phyloP scores from a whole-genome alignment of 2,888 invertebrate genomes.

The Macrophya annulata region DNA sequence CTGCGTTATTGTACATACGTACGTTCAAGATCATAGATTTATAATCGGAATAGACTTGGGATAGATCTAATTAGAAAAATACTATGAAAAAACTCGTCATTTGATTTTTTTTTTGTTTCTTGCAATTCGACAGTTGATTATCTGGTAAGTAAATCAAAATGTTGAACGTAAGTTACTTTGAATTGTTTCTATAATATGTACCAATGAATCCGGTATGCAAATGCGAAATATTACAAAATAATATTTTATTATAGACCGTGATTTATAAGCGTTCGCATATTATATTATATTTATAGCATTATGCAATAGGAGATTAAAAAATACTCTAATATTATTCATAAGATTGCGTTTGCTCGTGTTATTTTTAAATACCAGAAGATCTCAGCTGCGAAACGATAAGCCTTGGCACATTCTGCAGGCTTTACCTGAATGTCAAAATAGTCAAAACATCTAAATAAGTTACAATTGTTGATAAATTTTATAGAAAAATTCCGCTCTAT shows the following conservation, averaged over 20 bases:
- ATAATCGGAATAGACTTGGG: not conserved
- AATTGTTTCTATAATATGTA: not conserved
- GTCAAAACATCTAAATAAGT: no score
- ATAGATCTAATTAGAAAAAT: not conserved
- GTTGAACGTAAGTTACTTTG: no score
- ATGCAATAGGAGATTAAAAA: not conserved
- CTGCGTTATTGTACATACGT: not conserved
- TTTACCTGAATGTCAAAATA: no score
- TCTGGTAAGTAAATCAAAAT: not conserved
- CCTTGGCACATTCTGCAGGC: no score
- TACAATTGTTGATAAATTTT: no score
- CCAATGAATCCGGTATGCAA: not conserved
- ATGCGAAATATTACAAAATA: not conserved
- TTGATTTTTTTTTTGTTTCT: not conserved
- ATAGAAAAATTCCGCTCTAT: no score
- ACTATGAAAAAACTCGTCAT: not conserved
- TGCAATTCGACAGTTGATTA: not conserved
- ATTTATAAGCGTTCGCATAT: not conserved
- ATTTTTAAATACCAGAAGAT: no score
- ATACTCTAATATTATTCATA: not conserved
- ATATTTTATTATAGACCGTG: not conserved
- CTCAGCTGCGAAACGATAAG: no score
- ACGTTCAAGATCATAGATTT: not conserved
- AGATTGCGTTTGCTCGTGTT: no score
- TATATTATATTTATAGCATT: not conserved